These are phyloP conservation scores for Grammomys dolichurus DNA, from an alignment of 2,113 vertebrate species.

Conservation along the genomic window DNA sequence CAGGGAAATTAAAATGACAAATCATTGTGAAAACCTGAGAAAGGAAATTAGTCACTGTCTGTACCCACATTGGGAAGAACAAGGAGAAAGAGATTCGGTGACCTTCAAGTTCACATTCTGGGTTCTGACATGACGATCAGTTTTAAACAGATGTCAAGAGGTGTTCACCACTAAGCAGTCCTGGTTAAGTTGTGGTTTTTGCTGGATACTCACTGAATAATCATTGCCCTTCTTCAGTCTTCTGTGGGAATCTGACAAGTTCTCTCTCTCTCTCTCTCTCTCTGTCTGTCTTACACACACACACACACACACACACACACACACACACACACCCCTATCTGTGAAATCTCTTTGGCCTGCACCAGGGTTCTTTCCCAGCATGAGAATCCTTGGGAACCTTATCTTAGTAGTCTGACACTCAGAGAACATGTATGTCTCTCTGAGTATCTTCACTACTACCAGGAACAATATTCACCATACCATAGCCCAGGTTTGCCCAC, in stretches of 20 bases:
- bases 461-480: rapidly evolving
- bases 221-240: not conserved
- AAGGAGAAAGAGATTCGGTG: not conserved
- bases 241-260: not conserved
- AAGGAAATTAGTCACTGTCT: not conserved
- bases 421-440: not conserved
- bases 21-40: not conserved
- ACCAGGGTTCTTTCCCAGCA: not conserved
- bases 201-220: not conserved
- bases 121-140: not conserved
- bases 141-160: not conserved
- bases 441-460: not conserved
- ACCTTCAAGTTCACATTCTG: not conserved
- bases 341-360: not conserved
- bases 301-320: no score
- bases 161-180: not conserved
- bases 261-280: no score
- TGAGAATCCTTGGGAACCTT: not conserved
- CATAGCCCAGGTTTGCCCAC: not conserved
- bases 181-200: no score
- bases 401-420: not conserved
- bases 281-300: no score
- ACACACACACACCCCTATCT: no score
- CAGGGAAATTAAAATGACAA: not conserved
- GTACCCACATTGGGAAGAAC: not conserved